Percentiles rank a stretch among this genome's conserved stretches.
phyloP scores from a whole-genome alignment of 2,113 vertebrate species.

The Dicaeum eximium region DNA sequence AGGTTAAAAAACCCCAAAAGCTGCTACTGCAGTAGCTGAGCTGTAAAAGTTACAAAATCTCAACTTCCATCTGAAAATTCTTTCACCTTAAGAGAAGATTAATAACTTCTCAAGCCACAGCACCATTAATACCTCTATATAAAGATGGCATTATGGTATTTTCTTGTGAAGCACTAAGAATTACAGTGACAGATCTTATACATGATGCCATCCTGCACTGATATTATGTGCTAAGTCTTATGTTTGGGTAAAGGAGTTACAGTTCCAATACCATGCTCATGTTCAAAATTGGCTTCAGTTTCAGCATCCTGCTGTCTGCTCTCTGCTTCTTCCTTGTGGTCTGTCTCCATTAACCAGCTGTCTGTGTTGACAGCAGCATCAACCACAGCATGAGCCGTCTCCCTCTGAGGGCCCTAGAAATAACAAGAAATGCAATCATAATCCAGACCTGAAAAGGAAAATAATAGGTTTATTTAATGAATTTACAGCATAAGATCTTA shows the following conservation, averaged over 20 bases:
- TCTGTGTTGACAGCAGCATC: conserved; percentile 31
- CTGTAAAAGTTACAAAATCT: background rate
- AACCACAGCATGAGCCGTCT: background rate
- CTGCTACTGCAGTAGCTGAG: background rate
- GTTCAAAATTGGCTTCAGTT: background rate
- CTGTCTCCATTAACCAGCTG: background rate
- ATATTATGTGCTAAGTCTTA: background rate
- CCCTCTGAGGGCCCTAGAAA: background rate
- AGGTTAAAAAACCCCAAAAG: background rate
- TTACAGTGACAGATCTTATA: background rate
- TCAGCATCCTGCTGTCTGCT: background rate
- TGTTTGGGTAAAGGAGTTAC: background rate
- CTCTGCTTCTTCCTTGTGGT: background rate
- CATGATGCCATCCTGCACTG: background rate
- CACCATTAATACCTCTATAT: background rate
- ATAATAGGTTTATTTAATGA: background rate
- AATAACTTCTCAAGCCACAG: background rate
- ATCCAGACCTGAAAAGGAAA: background rate
- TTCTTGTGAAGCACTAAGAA: background rate
- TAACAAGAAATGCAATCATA: background rate
- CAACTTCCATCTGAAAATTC: background rate
- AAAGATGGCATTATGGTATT: background rate
- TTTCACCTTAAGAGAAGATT: background rate
- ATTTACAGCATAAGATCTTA: background rate
- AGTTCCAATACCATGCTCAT: background rate